Percentiles rank a stretch among this genome's conserved stretches.
These are phyloP conservation scores for Phodopus roborovskii DNA, from an alignment of 2,113 vertebrate genomes.

Conservation along the genomic window DNA sequence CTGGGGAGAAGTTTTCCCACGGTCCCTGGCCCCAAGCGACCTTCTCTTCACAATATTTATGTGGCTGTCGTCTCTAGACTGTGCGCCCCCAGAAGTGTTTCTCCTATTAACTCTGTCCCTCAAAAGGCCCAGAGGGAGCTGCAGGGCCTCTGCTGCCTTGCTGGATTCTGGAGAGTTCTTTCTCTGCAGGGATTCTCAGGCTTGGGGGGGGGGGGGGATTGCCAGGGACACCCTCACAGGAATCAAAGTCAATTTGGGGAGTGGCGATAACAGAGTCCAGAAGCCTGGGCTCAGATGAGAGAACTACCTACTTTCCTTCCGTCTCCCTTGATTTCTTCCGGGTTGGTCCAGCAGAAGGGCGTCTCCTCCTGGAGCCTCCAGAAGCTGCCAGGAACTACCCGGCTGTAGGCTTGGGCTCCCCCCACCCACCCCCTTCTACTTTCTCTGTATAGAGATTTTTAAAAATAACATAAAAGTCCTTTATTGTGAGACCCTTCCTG, in stretches of 20 bases:
- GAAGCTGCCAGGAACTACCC: not conserved
- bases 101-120: not conserved
- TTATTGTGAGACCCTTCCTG: not conserved
- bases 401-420: not conserved
- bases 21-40: not conserved
- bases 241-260: not conserved
- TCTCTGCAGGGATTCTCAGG: not conserved
- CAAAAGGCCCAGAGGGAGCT: not conserved
- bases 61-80: not conserved
- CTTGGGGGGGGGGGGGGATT: not conserved
- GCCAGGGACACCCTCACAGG: not conserved
- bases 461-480: not conserved
- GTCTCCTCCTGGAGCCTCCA: not conserved
- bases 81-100: rapidly evolving
- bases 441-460: not conserved
- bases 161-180: not conserved
- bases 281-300: not conserved
- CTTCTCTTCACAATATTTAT: not conserved
- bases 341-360: rapidly evolving
- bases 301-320: not conserved
- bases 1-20: not conserved
- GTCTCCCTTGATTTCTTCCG: not conserved
- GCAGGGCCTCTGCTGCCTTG: not conserved
- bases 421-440: not conserved
- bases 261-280: not conserved